Evolutionary conservation across 2,113 vertebrate species (phyloP).

Genomic region (Scomber scombrus): DNA sequence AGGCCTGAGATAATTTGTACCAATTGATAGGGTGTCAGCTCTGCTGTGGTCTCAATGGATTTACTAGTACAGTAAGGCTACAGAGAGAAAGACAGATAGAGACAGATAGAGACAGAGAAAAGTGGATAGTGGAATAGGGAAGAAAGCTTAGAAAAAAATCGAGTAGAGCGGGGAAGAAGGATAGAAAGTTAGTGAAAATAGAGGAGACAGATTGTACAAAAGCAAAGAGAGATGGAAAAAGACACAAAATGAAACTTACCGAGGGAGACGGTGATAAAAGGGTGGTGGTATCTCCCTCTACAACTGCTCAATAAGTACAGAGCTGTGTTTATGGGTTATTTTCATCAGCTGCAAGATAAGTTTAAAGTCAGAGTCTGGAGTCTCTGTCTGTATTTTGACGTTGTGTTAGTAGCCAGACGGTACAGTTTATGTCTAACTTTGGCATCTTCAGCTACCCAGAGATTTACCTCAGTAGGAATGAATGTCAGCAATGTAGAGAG

Average conservation of each 20-base stretch:
- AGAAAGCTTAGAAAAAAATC: background rate
- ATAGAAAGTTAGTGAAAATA: slow-evolving; percentile 7
- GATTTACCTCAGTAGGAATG: slow-evolving; percentile 75
- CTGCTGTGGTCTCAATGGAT: slow-evolving; percentile 40
- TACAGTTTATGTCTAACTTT: slow-evolving; percentile 66
- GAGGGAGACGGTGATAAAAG: slow-evolving; percentile 16
- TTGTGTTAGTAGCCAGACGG: slow-evolving; percentile 62
- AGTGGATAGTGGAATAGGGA: background rate
- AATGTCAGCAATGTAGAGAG: slow-evolving; percentile 69
- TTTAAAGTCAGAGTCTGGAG: slow-evolving; percentile 40
- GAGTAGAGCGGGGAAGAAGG: background rate
- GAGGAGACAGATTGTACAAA: background rate
- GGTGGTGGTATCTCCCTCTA: background rate
- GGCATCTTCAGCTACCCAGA: slow-evolving; percentile 54
- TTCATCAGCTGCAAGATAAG: slow-evolving; percentile 39
- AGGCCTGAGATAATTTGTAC: slow-evolving; percentile 49
- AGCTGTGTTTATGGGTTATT: slow-evolving; percentile 26
- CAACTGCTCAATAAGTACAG: slow-evolving; percentile 47
- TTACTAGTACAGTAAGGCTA: slow-evolving; percentile 23
- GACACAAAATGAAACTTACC: slow-evolving; percentile 3
- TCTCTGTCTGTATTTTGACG: slow-evolving; percentile 68
- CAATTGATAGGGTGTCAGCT: slow-evolving; percentile 43
- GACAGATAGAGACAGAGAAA: slow-evolving; percentile 15
- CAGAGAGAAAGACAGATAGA: background rate
- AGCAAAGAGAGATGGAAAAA: background rate